A percentile compares a stretch with the other conserved stretches of the same genome.
Conservation (phyloP, 2,888 invertebrate species). For the Ametastegia equiseti region DNA sequence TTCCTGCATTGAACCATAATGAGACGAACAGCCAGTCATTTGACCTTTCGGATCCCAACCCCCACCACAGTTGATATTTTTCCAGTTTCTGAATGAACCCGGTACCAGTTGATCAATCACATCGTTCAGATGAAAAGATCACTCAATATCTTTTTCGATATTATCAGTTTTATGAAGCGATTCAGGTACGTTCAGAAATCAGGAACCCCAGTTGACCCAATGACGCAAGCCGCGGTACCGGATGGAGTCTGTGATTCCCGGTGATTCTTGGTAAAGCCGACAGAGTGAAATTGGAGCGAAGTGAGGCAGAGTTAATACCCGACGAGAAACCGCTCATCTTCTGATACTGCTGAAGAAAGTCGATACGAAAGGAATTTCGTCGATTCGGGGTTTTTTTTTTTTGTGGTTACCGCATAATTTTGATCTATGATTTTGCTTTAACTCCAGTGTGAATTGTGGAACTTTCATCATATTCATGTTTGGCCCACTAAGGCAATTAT, state of each 20-base stretch:
- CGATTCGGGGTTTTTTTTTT: background rate
- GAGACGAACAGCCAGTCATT: background rate
- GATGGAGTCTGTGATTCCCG: background rate
- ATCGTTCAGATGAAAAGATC: background rate
- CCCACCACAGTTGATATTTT: background rate
- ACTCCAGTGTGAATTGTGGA: background rate
- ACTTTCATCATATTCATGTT: no score
- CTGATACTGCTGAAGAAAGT: background rate
- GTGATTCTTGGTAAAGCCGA: background rate
- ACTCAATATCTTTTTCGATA: background rate
- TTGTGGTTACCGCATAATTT: background rate
- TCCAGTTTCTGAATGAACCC: background rate
- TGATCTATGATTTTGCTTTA: background rate
- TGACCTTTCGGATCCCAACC: background rate
- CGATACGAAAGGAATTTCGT: background rate
- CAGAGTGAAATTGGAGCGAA: background rate
- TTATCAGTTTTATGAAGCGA: conserved; percentile 1
- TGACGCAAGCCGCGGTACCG: background rate
- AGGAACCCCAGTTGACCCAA: background rate
- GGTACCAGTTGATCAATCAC: background rate
- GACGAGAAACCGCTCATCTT: background rate
- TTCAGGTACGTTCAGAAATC: background rate
- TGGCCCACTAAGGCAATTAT: no score
- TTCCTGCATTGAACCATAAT: background rate
- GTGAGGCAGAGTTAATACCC: background rate